Evolutionary conservation across 2,797 vertebrate species (phyloP).

Genomic region (Sciaenops ocellatus): DNA sequence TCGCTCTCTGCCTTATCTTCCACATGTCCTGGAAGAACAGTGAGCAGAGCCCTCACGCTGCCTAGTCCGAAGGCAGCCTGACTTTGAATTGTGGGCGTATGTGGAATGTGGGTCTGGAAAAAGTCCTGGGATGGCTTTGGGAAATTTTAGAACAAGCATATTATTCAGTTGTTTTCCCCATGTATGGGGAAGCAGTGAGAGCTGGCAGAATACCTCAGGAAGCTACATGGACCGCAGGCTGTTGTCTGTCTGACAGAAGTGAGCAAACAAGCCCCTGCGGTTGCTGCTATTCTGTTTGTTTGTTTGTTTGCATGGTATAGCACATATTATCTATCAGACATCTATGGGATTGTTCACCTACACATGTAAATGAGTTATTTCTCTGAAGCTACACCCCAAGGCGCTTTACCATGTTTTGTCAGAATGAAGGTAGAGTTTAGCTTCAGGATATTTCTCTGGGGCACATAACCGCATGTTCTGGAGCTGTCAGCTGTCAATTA

Average conservation of each 20-base stretch:
- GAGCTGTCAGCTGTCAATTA: constrained; percentile 19
- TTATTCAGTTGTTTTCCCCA: constrained; percentile 60
- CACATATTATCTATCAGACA: constrained; percentile 12
- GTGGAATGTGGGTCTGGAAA: constrained; percentile 61
- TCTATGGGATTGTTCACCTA: constrained; percentile 18
- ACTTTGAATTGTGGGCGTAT: constrained; percentile 58
- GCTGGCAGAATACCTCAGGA: constrained; percentile 41
- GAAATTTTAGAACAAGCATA: constrained; percentile 53
- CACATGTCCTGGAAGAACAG: constrained; percentile 54
- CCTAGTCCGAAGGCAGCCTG: constrained; percentile 43
- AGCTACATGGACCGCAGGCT: constrained; percentile 37
- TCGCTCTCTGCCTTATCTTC: constrained; percentile 51
- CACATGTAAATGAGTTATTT: constrained; percentile 17
- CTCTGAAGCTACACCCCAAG: constrained; percentile 4
- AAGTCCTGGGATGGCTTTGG: constrained; percentile 44
- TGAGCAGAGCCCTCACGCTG: constrained; percentile 28
- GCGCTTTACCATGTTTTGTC: constrained; percentile 33
- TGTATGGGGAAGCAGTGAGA: constrained; percentile 43
- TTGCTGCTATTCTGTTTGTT: constrained; percentile 38
- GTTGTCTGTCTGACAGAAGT: constrained; percentile 48
- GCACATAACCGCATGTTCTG: constrained; percentile 26
- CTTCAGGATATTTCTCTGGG: constrained; percentile 36
- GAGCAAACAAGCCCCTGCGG: constrained; percentile 36
- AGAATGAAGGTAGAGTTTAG: constrained; percentile 20
- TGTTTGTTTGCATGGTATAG: constrained; percentile 42